Base-by-base conservation (phyloP, 2,797 vertebrate species). In the Siniperca undulata region DNA sequence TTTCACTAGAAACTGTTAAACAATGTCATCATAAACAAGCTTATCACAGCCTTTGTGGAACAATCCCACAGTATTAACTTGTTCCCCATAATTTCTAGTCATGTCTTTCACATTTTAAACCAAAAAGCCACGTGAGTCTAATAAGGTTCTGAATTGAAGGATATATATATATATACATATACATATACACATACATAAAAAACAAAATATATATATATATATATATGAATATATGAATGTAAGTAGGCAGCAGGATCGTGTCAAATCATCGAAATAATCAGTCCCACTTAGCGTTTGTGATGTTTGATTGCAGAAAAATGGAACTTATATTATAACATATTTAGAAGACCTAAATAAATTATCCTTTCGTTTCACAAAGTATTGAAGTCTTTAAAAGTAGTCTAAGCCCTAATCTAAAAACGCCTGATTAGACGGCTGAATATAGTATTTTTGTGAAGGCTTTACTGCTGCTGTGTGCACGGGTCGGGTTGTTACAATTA, bases 231-330 rank as follows among this genome's bases (percentile, higher is more conserved):
- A 22, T 50, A 36, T 65, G 36, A 38, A 38, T 38, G 36, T 38
- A 38, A 5, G 36, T 19, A 20, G 7, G 8, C 53, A 52, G 19
- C 60, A 73, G 16, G 4, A 13, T 36, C 8, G 13, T 6, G 17
- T 67, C 38, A 48, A 59, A 78, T 42, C 53, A 83, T 58, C 61
- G 42, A 77, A 77, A 79, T 66, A 30, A 52, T 27, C 8, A 22
- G 1, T 30, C 9, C 2, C 4, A 27, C 20, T 36, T 38, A 11
- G 19, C 30, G 36, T 53, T 27, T 0, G 12, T 44, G 19, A 27
- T 44, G 17, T 69, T 53, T 60, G 10, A 65, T 14, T 34, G 4
- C 5, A 50, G 22, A 13, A 12, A 17, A 70, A 55, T 24, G 1
- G 27, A 83, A 76, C 24, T 70, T 2, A 0, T 65, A 19, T 44